These are phyloP conservation scores for Cosmorhoe ocellata DNA, from an alignment of 2,888 invertebrate genomes.

Conservation along the genomic window DNA sequence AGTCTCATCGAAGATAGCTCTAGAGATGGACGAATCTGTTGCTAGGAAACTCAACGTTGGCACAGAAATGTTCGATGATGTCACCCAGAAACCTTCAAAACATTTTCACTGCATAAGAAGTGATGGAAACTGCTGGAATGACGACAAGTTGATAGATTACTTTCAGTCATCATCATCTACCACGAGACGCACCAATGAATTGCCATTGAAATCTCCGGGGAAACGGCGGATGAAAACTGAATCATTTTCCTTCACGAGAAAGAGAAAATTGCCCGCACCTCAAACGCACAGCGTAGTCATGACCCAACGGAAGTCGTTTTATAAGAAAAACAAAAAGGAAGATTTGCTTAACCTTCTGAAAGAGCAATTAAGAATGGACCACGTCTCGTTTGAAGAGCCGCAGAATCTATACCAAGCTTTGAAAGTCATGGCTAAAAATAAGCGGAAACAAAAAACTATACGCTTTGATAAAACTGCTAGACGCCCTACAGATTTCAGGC, in stretches of 20 bases:
- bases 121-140: constrained; percentile 4
- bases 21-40: constrained; percentile 52
- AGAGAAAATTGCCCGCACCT: constrained; percentile 4
- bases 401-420: constrained; percentile 57
- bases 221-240: not conserved
- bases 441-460: constrained; percentile 37
- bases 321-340: constrained; percentile 42
- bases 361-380: constrained; percentile 46
- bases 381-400: constrained; percentile 45
- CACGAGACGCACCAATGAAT: not conserved
- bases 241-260: constrained; percentile 34
- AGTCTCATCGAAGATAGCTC: constrained; percentile 37
- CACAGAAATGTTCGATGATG: constrained; percentile 9
- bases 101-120: constrained; percentile 28
- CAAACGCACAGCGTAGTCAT: constrained; percentile 25
- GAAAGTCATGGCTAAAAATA: constrained; percentile 55
- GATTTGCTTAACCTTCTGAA: constrained; percentile 51
- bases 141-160: constrained; percentile 11
- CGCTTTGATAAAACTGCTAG: constrained; percentile 19
- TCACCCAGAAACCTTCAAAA: constrained; percentile 13
- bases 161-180: not conserved
- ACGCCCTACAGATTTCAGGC: not conserved
- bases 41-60: constrained; percentile 40
- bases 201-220: not conserved
- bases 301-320: constrained; percentile 9